Percentiles rank a stretch among this genome's conserved stretches.
These are phyloP conservation scores for Iguana delicatissima DNA, from an alignment of 2,797 vertebrate genomes.

Conservation along the genomic window DNA sequence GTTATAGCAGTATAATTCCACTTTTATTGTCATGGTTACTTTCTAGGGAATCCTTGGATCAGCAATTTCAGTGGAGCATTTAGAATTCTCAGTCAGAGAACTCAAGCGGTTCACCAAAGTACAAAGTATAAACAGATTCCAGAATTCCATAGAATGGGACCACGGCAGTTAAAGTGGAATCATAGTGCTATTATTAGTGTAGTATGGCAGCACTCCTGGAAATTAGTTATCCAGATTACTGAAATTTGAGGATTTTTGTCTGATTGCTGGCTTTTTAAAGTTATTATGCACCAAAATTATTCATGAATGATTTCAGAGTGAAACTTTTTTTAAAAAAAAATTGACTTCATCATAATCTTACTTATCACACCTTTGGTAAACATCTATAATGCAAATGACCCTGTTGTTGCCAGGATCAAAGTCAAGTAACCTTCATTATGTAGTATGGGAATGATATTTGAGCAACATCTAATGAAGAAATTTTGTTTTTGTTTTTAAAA, in stretches of 20 bases:
- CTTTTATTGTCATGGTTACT: too few relatives aligned
- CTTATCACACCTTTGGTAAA: neutral
- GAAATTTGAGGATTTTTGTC: neutral
- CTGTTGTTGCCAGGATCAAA: neutral
- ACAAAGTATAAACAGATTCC: too few relatives aligned
- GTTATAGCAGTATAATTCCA: too few relatives aligned
- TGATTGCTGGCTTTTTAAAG: neutral
- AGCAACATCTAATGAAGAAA: neutral
- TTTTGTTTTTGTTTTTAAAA: neutral
- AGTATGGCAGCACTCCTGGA: neutral
- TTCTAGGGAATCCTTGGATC: too few relatives aligned
- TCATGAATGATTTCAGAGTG: neutral
- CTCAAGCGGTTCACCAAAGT: too few relatives aligned
- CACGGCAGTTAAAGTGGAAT: too few relatives aligned
- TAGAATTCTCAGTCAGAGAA: too few relatives aligned
- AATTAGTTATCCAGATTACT: neutral
- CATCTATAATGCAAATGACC: neutral
- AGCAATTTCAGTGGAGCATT: too few relatives aligned
- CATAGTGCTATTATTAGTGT: neutral
- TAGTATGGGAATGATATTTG: neutral
- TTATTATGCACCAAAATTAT: neutral
- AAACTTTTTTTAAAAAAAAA: neutral
- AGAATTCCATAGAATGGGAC: too few relatives aligned
- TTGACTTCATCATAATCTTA: neutral
- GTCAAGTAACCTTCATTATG: neutral